phyloP scores from a whole-genome alignment of 2,113 vertebrate species.

The Ochotona curzoniae region DNA sequence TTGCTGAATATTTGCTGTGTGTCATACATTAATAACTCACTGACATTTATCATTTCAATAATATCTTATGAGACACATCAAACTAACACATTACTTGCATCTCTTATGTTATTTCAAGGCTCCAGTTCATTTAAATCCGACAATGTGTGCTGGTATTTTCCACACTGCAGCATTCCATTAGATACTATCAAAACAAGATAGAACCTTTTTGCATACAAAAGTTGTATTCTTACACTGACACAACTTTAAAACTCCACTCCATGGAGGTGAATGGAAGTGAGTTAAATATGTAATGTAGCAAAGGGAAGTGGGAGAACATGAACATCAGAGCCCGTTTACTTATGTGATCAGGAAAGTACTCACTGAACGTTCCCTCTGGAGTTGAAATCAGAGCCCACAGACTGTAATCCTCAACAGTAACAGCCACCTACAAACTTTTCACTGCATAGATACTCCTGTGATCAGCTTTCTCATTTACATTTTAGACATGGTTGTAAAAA shows the following conservation, averaged over 20 bases:
- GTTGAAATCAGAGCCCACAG: background rate
- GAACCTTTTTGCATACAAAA: background rate
- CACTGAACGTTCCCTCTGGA: background rate
- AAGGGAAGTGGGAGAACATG: background rate
- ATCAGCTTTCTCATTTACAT: background rate
- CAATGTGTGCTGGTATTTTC: background rate
- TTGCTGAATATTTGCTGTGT: background rate
- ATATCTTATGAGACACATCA: background rate
- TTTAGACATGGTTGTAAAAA: background rate
- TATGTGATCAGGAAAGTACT: background rate
- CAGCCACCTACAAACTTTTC: background rate
- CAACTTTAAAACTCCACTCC: background rate
- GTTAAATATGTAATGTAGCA: background rate
- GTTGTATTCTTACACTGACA: background rate
- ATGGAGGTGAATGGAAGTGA: background rate
- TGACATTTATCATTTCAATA: background rate
- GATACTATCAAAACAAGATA: background rate
- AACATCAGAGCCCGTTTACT: background rate
- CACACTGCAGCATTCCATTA: background rate
- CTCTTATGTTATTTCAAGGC: slow-evolving; percentile 1
- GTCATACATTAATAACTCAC: background rate
- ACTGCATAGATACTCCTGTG: background rate
- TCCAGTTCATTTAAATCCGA: background rate
- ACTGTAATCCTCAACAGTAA: background rate
- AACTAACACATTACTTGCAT: background rate